Evolutionary conservation across 2,888 invertebrate genomes (phyloP).

Genomic region (Eucera pruinosa): DNA sequence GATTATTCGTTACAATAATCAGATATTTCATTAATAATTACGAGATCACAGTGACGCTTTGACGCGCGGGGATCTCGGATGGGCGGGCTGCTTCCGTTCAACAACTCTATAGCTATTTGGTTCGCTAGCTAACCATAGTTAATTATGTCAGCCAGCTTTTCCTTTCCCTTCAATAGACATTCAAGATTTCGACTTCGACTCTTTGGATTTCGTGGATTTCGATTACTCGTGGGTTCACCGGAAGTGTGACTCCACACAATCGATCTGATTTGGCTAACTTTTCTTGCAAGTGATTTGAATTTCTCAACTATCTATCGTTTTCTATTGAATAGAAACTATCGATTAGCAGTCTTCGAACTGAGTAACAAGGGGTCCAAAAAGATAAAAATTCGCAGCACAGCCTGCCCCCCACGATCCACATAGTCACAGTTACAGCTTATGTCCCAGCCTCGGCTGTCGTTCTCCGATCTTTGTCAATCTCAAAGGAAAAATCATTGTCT

Average conservation of each 20-base stretch:
- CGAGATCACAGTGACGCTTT: conserved; percentile 85
- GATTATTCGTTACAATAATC: conserved; percentile 82
- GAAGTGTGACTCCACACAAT: background rate
- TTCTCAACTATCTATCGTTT: too few relatives aligned
- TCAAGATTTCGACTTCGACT: conserved; percentile 12
- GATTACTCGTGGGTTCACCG: conserved; percentile 10
- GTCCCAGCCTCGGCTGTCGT: conserved; percentile 72
- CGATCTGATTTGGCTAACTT: background rate
- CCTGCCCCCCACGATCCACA: conserved; percentile 84
- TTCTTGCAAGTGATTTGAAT: too few relatives aligned
- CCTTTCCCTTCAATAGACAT: conserved; percentile 23
- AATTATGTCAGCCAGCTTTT: background rate
- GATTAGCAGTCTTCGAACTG: background rate
- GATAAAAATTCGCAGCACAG: conserved; percentile 69
- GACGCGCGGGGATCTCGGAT: conserved; percentile 84
- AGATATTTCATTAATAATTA: conserved; percentile 84
- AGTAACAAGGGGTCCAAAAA: background rate
- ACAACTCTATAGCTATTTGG: conserved; percentile 35
- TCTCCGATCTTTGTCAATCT: conserved; percentile 53
- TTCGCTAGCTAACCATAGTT: background rate
- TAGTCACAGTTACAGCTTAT: conserved; percentile 84
- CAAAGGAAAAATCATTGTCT: conserved; percentile 41
- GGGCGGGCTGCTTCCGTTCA: conserved; percentile 80
- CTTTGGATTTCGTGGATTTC: conserved; percentile 16
- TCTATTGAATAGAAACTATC: too few relatives aligned